Base-by-base conservation (phyloP, 1,140 invertebrate species). In the Trichonephila clavipes region DNA sequence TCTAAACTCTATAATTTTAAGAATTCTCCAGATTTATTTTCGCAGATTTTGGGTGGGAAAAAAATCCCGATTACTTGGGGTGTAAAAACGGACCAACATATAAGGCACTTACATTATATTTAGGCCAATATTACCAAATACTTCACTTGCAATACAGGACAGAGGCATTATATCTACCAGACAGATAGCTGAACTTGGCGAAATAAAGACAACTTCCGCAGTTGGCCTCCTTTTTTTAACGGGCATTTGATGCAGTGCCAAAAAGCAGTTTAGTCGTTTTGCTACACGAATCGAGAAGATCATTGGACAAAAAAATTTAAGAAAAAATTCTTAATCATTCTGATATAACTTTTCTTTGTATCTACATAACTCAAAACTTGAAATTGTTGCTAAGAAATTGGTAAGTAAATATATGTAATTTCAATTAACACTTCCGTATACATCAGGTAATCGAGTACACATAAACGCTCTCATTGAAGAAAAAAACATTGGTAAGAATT, bases 181-280 rank as follows among this genome's bases (percentile, higher is more conserved):
- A 40, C 28, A 34, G 34, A 77, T 77, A 77, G 14, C 72, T 34
- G 72, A 77, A 77, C 72, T 77, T 77, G 72, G 18, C n/a, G 66
- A 77, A 77, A 77, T 77, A 77, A 77, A 77, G 34, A 34, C 34
- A 77, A 77, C 72, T 77, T 77, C 24, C 72, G 72, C 34, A 34
- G 72, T 34, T 77, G 72, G 72, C 72, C 72, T 77, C 72, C 40
- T 77, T 77, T 77, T 77, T 77, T 69, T 69, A 10, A 28, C 12
- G 6, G 72, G 24, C 18, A 18, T 77, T 77, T 77, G 72, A 77
- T 14, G 6, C 24, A 1, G 34, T 34, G 72, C 72, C 72, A 77
- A 77, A 40, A 77, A n/a, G 66, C 18, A 18, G 72, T 77, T 77
- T 77, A 28, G 72, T 40, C 6, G 72, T 77, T 77, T 24, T 77